These are phyloP conservation scores for Prorops nasuta DNA, from an alignment of 1,140 invertebrate genomes.

Conservation along the genomic window DNA sequence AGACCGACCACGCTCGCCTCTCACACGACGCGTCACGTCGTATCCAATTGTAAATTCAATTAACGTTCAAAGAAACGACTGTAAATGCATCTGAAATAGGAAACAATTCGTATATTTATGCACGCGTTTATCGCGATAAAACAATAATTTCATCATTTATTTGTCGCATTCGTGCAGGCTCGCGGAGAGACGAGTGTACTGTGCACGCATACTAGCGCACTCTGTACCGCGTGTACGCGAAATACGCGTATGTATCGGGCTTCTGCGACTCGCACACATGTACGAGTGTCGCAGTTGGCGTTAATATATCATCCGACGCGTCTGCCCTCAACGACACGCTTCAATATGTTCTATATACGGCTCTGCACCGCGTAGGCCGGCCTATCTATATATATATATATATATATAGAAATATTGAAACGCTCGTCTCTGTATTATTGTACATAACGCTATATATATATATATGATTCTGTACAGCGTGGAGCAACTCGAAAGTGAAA, in stretches of 20 bases:
- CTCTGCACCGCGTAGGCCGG: too few relatives aligned
- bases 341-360: conserved; percentile 53
- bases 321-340: conserved; percentile 54
- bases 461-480: not conserved
- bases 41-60: too few relatives aligned
- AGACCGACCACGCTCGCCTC: not conserved
- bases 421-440: conserved; percentile 1
- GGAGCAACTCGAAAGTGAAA: not conserved
- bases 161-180: conserved; percentile 38
- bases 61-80: too few relatives aligned
- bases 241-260: too few relatives aligned
- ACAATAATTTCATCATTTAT: conserved; percentile 59
- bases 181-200: too few relatives aligned
- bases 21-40: not conserved
- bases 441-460: not conserved
- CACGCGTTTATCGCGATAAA: conserved; percentile 42
- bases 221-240: too few relatives aligned
- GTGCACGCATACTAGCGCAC: too few relatives aligned
- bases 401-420: too few relatives aligned
- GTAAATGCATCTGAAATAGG: too few relatives aligned
- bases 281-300: conserved; percentile 47
- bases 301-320: conserved; percentile 58
- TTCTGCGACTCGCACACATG: too few relatives aligned
- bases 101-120: conserved; percentile 21
- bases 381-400: too few relatives aligned